Conservation (phyloP, 64 coral and sea anemone genomes). For the Trachythela sp. region DNA sequence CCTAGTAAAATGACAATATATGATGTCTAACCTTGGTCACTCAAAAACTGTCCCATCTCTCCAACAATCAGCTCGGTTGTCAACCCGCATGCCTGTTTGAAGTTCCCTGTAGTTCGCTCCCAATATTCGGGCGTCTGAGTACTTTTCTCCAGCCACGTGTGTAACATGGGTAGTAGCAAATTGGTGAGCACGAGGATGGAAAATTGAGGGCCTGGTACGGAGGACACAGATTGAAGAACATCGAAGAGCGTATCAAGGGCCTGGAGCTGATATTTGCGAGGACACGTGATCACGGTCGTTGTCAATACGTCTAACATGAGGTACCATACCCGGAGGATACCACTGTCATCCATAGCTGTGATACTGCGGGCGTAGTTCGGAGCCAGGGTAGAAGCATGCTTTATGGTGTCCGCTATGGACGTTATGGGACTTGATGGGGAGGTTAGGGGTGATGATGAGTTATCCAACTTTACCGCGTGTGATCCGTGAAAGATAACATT, state of each 20-base stretch:
- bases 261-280: conserved; percentile 88
- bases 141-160: conserved; percentile 79
- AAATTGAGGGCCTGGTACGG: conserved; percentile 90
- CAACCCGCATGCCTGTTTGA: conserved; percentile 95
- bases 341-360: conserved; percentile 87
- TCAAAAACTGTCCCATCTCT: conserved; percentile 86
- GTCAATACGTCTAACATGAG: conserved; percentile 92
- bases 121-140: conserved; percentile 73
- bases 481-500: conserved; percentile 90
- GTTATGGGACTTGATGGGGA: conserved; percentile 50
- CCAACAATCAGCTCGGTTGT: conserved; percentile 87
- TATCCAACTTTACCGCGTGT: conserved; percentile 58
- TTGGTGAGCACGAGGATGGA: conserved; percentile 83
- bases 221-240: conserved; percentile 71
- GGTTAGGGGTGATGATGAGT: conserved; percentile 15
- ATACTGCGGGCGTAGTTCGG: conserved; percentile 42
- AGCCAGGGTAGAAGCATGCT: not conserved
- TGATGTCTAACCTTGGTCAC: conserved; percentile 62
- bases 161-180: conserved; percentile 80
- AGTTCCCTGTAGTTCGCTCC: conserved; percentile 95
- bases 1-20: not conserved
- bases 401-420: conserved; percentile 11
- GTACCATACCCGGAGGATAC: conserved; percentile 92
- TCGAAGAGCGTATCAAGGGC: conserved; percentile 93
- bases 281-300: conserved; percentile 79